Evolutionary conservation across 2,888 invertebrate species (phyloP).

Genomic region (Ypsolopha sequella): DNA sequence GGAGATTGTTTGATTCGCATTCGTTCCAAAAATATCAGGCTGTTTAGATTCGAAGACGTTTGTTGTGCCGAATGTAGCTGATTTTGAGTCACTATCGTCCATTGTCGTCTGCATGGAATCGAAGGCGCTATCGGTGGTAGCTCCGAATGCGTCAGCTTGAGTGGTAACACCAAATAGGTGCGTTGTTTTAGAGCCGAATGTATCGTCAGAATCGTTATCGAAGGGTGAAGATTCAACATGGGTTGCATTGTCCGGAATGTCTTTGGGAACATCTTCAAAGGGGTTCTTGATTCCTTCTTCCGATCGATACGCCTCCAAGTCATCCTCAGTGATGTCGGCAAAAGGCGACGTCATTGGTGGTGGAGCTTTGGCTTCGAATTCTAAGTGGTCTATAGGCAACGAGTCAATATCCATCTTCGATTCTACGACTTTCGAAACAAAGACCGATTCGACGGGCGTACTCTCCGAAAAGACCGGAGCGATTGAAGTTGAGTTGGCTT

Average conservation of each 20-base stretch:
- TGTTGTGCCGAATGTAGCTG: conserved; percentile 5
- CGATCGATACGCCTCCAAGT: conserved; percentile 15
- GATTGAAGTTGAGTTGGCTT: background rate
- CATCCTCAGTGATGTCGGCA: conserved; percentile 25
- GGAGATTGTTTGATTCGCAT: conserved; percentile 9
- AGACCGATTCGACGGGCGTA: background rate
- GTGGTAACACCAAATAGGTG: conserved; percentile 15
- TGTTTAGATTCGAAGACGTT: conserved; percentile 12
- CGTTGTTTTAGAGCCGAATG: conserved; percentile 16
- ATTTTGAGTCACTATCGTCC: conserved; percentile 5
- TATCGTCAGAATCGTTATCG: conserved; percentile 23
- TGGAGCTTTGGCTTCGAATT: conserved; percentile 23
- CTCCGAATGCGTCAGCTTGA: conserved; percentile 12
- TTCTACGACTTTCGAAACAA: background rate
- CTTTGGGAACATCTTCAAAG: conserved; percentile 25
- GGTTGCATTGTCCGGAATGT: conserved; percentile 14
- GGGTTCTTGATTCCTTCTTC: conserved; percentile 42
- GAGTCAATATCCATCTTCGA: conserved; percentile 10
- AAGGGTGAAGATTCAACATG: conserved; percentile 18
- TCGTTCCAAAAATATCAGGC: conserved; percentile 11
- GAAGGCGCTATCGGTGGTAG: conserved; percentile 6
- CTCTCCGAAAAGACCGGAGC: background rate
- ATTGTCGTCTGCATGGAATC: conserved; percentile 12
- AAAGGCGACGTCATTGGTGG: conserved; percentile 37
- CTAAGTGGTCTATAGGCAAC: conserved; percentile 50